Conservation (phyloP, 1,140 invertebrate species). For the Cydia splendana region DNA sequence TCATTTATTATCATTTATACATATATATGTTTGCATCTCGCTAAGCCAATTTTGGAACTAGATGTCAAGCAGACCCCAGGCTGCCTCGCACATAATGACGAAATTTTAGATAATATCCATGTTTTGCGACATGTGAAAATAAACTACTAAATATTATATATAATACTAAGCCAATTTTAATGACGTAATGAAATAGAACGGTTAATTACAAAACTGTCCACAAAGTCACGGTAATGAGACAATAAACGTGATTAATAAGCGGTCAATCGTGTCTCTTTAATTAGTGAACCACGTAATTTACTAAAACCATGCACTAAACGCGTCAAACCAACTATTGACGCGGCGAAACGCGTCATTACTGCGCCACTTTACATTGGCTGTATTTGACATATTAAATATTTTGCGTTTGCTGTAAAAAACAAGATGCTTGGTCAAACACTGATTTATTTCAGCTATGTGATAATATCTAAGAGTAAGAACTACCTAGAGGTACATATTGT, state of each 20-base stretch:
- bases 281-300: constrained; percentile 14
- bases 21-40: no score
- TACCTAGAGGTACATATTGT: no score
- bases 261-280: constrained; percentile 20
- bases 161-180: constrained; percentile 1
- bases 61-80: no score
- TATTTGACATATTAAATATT: neutral
- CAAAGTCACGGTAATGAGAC: constrained; percentile 20
- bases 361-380: neutral
- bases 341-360: constrained; percentile 9
- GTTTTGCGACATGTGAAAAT: neutral
- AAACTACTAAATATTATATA: neutral
- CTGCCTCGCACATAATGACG: no score
- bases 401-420: no score
- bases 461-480: no score
- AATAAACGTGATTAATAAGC: constrained; percentile 21
- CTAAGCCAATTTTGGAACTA: no score
- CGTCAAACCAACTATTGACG: constrained; percentile 9
- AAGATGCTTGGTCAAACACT: no score
- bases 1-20: no score
- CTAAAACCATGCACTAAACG: constrained; percentile 16
- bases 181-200: constrained; percentile 2
- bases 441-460: no score
- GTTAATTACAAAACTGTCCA: constrained; percentile 14
- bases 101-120: no score